Conservation (phyloP, 2,113 vertebrate genomes). For the Carettochelys insculpta region DNA sequence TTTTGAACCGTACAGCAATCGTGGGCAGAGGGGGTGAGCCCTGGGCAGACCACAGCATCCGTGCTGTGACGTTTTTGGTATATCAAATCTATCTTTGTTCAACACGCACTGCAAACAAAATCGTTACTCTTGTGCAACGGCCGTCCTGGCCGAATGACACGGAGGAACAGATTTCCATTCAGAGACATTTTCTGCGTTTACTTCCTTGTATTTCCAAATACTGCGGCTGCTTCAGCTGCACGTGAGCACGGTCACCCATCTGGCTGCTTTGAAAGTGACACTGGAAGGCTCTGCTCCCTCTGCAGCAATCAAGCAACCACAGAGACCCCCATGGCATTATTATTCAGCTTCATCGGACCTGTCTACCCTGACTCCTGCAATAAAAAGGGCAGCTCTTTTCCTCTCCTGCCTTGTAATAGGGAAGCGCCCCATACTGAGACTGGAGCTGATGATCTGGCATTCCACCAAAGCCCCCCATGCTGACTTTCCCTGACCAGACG, state of each 20-base stretch:
- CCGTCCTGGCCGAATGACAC: rapidly evolving
- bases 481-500: rapidly evolving
- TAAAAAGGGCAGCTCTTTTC: not conserved
- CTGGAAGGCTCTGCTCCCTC: not conserved
- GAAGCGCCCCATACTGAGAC: not conserved
- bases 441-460: not conserved
- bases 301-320: not conserved
- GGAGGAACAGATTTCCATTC: not conserved
- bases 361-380: not conserved
- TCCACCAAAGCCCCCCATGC: not conserved
- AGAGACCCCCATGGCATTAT: not conserved
- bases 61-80: rapidly evolving
- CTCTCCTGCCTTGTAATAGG: not conserved
- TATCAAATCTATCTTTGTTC: not conserved
- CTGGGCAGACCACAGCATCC: rapidly evolving
- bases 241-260: not conserved
- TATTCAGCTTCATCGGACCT: not conserved
- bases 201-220: not conserved
- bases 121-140: rapidly evolving
- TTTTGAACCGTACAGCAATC: not conserved
- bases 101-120: not conserved
- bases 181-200: rapidly evolving
- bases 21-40: not conserved
- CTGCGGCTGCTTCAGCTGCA: rapidly evolving
- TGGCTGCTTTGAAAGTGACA: not conserved